Conservation (phyloP, 2,113 vertebrate species). For the Podiceps cristatus region DNA sequence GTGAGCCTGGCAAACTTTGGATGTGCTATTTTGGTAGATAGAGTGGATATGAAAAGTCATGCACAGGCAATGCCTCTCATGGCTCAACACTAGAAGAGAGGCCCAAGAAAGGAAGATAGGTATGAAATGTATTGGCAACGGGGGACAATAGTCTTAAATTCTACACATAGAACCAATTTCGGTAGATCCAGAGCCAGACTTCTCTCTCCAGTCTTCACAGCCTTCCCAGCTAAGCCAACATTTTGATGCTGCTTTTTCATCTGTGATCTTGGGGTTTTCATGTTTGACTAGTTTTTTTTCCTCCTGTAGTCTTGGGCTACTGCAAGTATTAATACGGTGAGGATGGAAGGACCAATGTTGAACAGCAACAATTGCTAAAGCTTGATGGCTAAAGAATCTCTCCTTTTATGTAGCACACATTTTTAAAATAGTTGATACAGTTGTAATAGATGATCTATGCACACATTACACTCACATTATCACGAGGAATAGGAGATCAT, state of each 20-base stretch:
- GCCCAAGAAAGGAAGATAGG: neutral
- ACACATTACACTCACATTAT: neutral
- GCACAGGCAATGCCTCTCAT: neutral
- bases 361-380: neutral
- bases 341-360: neutral
- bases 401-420: neutral
- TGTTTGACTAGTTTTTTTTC: neutral
- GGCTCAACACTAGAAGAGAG: neutral
- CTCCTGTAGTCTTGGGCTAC: neutral
- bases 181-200: neutral
- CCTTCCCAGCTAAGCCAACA: neutral
- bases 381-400: neutral
- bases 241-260: neutral
- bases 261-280: neutral
- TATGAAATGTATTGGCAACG: neutral
- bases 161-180: neutral
- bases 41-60: neutral
- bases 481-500: neutral
- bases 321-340: neutral
- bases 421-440: neutral
- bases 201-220: neutral
- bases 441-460: neutral
- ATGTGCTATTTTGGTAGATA: neutral
- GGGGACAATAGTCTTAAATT: neutral
- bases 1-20: neutral